Evolutionary conservation across 2,797 vertebrate genomes (phyloP).

Genomic region (Dendrocincla tyrannina): DNA sequence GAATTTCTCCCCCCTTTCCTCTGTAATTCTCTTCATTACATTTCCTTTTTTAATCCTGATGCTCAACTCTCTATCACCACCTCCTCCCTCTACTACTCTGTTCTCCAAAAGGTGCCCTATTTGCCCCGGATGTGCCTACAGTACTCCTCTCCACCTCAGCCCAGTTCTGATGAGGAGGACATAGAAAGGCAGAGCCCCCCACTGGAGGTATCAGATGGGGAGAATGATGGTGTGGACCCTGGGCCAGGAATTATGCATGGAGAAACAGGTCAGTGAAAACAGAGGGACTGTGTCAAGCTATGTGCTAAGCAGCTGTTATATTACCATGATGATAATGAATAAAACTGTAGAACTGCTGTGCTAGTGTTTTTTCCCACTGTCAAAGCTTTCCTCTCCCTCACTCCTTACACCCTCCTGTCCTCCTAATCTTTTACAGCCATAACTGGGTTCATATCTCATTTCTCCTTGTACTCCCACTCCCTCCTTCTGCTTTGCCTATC

Average conservation of each 20-base stretch:
- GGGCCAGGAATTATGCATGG: slow-evolving; percentile 81
- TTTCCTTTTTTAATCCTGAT: neutral
- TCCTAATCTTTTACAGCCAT: neutral
- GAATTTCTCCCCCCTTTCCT: neutral
- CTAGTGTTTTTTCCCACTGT: neutral
- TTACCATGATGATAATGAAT: neutral
- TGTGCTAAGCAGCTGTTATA: neutral
- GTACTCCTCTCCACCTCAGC: slow-evolving; percentile 83
- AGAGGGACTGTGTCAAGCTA: neutral
- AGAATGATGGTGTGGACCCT: slow-evolving; percentile 86
- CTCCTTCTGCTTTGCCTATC: neutral
- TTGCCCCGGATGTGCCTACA: slow-evolving; percentile 82
- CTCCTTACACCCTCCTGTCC: neutral
- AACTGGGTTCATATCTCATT: neutral
- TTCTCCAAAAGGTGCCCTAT: slow-evolving; percentile 81
- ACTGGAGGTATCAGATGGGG: slow-evolving; percentile 94
- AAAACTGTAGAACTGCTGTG: neutral
- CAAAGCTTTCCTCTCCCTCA: neutral
- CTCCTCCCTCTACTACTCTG: neutral
- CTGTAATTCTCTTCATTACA: neutral
- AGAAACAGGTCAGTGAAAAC: slow-evolving; percentile 85
- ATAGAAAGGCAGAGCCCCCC: slow-evolving; percentile 88
- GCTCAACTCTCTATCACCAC: neutral
- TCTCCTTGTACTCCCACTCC: neutral
- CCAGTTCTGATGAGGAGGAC: slow-evolving; percentile 94